Evolutionary conservation across 2,888 invertebrate species (phyloP).

Genomic region (Frankliniella fusca): DNA sequence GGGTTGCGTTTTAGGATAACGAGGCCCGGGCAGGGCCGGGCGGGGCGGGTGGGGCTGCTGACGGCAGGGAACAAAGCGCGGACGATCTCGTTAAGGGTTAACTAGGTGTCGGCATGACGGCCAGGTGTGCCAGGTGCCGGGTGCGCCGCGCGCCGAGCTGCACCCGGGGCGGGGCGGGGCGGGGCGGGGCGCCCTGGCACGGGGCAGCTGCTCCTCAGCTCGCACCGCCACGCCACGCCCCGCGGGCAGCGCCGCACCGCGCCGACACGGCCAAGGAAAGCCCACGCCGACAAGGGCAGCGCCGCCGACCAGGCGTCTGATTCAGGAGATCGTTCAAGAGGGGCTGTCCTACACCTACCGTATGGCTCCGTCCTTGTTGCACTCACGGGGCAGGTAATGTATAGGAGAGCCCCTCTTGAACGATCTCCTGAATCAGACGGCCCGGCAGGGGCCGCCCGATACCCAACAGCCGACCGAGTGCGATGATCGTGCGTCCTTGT

Average conservation of each 20-base stretch:
- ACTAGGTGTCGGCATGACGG: background rate
- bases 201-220: background rate
- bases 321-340: too few species aligned
- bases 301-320: background rate
- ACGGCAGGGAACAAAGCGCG: constrained; percentile 21
- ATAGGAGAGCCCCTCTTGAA: too few species aligned
- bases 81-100: constrained; percentile 20
- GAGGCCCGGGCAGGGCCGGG: background rate
- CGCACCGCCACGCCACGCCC: too few species aligned
- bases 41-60: background rate
- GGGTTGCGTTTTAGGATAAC: background rate
- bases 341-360: too few species aligned
- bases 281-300: background rate
- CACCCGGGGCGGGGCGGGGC: background rate
- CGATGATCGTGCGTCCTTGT: too few species aligned
- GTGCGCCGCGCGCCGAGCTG: background rate
- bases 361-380: too few species aligned
- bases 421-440: too few species aligned
- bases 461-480: too few species aligned
- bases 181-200: background rate
- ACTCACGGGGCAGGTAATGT: too few species aligned
- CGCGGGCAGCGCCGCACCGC: too few species aligned
- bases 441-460: too few species aligned
- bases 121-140: background rate
- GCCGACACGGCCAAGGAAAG: too few species aligned